phyloP scores from a whole-genome alignment of 2,888 invertebrate species.

The Zootermopsis nevadensis region DNA sequence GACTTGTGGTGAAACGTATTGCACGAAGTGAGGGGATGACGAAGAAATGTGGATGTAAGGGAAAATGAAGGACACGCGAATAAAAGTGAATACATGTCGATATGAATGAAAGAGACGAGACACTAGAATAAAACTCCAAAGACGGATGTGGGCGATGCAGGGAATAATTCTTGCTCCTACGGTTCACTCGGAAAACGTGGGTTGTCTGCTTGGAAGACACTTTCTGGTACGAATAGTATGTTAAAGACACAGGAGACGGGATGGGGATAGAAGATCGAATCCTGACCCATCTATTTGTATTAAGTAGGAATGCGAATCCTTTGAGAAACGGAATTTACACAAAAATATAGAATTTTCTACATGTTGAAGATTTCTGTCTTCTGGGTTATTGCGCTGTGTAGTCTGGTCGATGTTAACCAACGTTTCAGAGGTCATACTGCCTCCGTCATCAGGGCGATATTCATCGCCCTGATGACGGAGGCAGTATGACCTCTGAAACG shows the following conservation, averaged over 20 bases:
- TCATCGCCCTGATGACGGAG: no score
- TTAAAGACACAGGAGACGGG: not conserved
- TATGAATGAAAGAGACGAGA: not conserved
- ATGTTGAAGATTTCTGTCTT: no score
- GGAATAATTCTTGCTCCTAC: slow-evolving; percentile 34
- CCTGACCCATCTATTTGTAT: not conserved
- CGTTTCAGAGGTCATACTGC: no score
- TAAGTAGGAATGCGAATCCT: not conserved
- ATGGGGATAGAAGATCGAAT: not conserved
- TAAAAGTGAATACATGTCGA: slow-evolving; percentile 29
- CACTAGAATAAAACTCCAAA: not conserved
- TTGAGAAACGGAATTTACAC: no score
- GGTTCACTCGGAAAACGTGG: slow-evolving; percentile 24
- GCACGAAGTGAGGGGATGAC: not conserved
- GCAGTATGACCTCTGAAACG: no score
- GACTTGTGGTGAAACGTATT: slow-evolving; percentile 22
- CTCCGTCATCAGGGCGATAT: no score
- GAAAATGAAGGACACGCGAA: slow-evolving; percentile 34
- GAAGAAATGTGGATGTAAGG: not conserved
- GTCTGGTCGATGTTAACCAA: no score
- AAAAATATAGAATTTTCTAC: no score
- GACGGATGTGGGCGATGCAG: slow-evolving; percentile 36
- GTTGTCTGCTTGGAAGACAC: not conserved
- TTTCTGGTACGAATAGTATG: slow-evolving; percentile 5
- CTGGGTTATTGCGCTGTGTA: no score